Base-by-base conservation (phyloP, 1,140 invertebrate genomes). In the Musca vetustissima region DNA sequence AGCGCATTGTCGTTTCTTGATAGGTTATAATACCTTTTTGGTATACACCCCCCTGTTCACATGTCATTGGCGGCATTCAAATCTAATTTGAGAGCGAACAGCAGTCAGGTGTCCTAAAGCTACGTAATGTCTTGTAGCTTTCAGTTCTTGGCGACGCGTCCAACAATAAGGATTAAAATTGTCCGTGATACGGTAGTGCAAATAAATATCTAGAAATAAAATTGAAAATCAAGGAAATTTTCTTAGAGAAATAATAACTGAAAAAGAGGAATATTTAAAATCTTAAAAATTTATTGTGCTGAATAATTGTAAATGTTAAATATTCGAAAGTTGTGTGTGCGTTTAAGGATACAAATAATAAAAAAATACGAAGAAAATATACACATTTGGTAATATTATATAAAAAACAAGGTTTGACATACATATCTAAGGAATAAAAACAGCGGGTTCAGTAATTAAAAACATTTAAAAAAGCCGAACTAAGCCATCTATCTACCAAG, bases 81-180 rank as follows among this genome's bases (percentile, higher is more conserved):
- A 73, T 70, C 71, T 71, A 77, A 75, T 74, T 76, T 69, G 9
- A 19, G 15, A 52, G 22, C 49, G n/a, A 70, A 69, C 66, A 71
- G 75, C n/a, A n/a, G n/a, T 77, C 78, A 80, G 78, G 78, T 80
- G 74, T 74, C 71, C 68, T 36, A 70, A 68, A 55, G 66, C 13
- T 67, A 67, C 52, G 64, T 21, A 67, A 64, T 52, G 48, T 49
- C 49, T 25, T 43, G 13, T 21, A 21, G 25, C 52, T 61, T 32
- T 70, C 47, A 70, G 69, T 70, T 64, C 55, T 28, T 49, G 25
- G 43, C 64, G 28, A 66, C 64, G 64, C 47, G 64, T 47, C 19
- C 22, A 49, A 50, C 47, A 49, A 52, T 49, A 49, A 49, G 64
- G 64, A 66, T 52, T 66, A 49, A 66, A 61, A 17, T 43, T 43